These are phyloP conservation scores for Halyomorpha halys DNA, from an alignment of 1,140 invertebrate species.

Conservation along the genomic window DNA sequence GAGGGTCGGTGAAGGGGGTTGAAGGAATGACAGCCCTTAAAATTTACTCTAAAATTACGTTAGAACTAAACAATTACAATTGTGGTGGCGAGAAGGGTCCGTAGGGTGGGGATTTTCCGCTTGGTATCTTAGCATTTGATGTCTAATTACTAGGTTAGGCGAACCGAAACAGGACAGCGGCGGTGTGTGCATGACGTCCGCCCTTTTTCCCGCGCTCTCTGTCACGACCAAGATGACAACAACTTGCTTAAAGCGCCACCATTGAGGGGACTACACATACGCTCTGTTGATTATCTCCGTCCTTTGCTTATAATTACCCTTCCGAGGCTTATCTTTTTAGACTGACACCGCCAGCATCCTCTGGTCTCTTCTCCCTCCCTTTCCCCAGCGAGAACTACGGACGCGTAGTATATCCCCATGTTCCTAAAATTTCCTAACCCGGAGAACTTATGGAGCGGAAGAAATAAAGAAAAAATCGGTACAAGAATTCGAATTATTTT, in stretches of 20 bases:
- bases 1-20: conserved; percentile 6
- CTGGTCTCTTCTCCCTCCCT: too few species aligned
- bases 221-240: conserved; percentile 26
- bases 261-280: conserved; percentile 5
- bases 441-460: too few species aligned
- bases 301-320: conserved; percentile 8
- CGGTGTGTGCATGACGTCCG: conserved; percentile 24
- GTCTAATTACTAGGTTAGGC: conserved; percentile 29
- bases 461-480: too few species aligned
- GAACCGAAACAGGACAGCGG: conserved; percentile 26
- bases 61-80: conserved; percentile 29
- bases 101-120: conserved; percentile 25
- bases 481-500: too few species aligned
- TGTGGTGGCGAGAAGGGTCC: conserved; percentile 19
- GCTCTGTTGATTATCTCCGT: conserved; percentile 7
- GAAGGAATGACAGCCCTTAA: conserved; percentile 25
- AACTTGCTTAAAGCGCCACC: conserved; percentile 16
- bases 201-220: conserved; percentile 19
- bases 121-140: conserved; percentile 28
- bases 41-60: conserved; percentile 27
- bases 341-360: conserved; percentile 6
- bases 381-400: too few species aligned
- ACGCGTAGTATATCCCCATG: too few species aligned
- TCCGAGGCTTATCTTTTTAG: conserved; percentile 3
- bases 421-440: too few species aligned